phyloP scores from a whole-genome alignment of 2,888 invertebrate genomes.

The Pilophorus perplexus region DNA sequence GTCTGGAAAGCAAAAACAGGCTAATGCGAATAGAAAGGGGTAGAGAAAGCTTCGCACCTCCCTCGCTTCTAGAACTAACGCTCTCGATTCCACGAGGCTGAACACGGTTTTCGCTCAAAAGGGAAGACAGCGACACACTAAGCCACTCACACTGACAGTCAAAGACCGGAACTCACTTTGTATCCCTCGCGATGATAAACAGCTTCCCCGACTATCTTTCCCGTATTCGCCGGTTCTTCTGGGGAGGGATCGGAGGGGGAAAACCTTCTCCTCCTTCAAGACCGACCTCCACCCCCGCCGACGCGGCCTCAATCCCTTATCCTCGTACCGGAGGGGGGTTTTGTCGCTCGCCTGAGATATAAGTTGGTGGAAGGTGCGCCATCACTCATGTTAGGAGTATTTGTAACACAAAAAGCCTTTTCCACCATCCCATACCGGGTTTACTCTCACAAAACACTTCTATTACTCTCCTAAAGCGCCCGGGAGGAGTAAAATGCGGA shows the following conservation, averaged over 20 bases:
- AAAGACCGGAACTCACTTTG: conserved; percentile 36
- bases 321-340: conserved; percentile 11
- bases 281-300: no score
- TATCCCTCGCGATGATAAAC: conserved; percentile 31
- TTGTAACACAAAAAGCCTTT: conserved; percentile 30
- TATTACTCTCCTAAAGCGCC: conserved; percentile 14
- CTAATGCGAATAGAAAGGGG: not conserved
- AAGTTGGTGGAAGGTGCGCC: conserved; percentile 23
- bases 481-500: not conserved
- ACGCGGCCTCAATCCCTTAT: conserved; percentile 19
- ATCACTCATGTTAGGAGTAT: conserved; percentile 29
- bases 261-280: no score
- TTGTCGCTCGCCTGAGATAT: conserved; percentile 30
- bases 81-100: conserved; percentile 26
- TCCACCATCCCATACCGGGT: conserved; percentile 22
- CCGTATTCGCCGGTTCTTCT: not conserved
- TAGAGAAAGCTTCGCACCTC: conserved; percentile 1
- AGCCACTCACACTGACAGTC: conserved; percentile 29
- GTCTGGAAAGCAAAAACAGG: conserved; percentile 3
- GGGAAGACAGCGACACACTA: conserved; percentile 19
- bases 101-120: conserved; percentile 5
- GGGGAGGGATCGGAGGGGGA: no score
- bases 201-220: conserved; percentile 28
- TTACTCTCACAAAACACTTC: conserved; percentile 23
- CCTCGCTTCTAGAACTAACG: conserved; percentile 1